Evolutionary conservation across 2,797 vertebrate species (phyloP), one percentile per base, ranked within the genome.

Genomic region (Nasua narica): DNA sequence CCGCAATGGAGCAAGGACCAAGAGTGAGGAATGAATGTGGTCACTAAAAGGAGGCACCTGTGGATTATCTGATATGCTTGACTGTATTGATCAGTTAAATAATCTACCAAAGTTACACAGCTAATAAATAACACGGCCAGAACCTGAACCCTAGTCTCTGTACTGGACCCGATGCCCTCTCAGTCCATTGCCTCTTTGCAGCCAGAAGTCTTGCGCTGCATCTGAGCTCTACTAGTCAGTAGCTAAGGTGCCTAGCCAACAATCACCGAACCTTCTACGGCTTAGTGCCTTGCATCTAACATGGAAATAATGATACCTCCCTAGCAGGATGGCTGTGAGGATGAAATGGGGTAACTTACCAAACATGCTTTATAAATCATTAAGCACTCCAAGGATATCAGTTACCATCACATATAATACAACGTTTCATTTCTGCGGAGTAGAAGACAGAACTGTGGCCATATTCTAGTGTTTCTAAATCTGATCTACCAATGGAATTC

Each of bases 341-440:
- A 87, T 82, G 74, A 77, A 83, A 74, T 13, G 50, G 82, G 50
- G 29, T 54, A 85, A 87, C 77, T 95, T 92, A 87, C 12, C 1
- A 2, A 95, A 95, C 35, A 32, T n/a, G 15, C 54, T 87, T 93
- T 90, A 76, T 81, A 90, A 93, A 92, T 56, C 82, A 43, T 35
- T 35, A 67, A 86, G 60, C 88, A 76, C 21, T 86, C 58, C 19
- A 50, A 69, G 0, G 74, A 21, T 9, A 88, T 56, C 91, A 35
- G 70, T 48, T 95, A 95, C 54, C 19, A 7, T 70, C 87, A 65
- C 46, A 25, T 10, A 79, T 25, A 91, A 48, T n/a, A 58, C 43
- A 62, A 65, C 90, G 37, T 67, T 37, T 74, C 67, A 62, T 60
- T 74, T 96, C 92, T 65, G 46, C 35, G 86, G 95, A 93, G 43